These are phyloP conservation scores for Arctia plantaginis DNA, from an alignment of 2,888 invertebrate species.

Conservation along the genomic window DNA sequence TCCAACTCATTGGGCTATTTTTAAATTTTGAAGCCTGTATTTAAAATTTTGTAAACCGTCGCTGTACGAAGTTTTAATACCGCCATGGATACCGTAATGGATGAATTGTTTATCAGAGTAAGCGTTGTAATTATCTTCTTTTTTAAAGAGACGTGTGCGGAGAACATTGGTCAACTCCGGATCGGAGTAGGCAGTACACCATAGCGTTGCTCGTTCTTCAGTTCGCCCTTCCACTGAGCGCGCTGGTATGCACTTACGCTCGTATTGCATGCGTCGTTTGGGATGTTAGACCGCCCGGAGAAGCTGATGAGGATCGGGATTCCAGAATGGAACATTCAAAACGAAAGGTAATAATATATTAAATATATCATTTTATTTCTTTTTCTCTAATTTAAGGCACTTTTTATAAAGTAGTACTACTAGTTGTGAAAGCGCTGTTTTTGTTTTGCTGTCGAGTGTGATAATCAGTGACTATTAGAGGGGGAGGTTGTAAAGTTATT, in stretches of 20 bases:
- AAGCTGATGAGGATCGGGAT: slow-evolving; percentile 94
- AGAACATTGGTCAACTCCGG: slow-evolving; percentile 89
- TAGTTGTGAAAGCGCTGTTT: neutral
- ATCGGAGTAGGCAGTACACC: slow-evolving; percentile 91
- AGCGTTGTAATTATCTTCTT: neutral
- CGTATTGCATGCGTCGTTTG: slow-evolving; percentile 95
- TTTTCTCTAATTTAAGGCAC: neutral
- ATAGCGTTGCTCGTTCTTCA: slow-evolving; percentile 92
- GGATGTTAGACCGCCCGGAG: slow-evolving; percentile 94
- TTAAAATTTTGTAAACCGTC: too few species aligned
- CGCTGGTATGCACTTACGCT: slow-evolving; percentile 93
- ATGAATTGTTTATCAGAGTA: too few species aligned
- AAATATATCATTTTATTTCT: neutral
- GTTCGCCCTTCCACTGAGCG: slow-evolving; percentile 92
- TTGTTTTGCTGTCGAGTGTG: too few species aligned
- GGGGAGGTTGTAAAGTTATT: neutral
- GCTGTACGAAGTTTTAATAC: too few species aligned
- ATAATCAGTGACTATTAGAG: neutral
- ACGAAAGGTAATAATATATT: slow-evolving; percentile 91
- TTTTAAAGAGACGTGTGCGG: slow-evolving; percentile 89
- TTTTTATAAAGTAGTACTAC: neutral
- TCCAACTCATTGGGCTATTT: too few species aligned
- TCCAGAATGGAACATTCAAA: slow-evolving; percentile 94
- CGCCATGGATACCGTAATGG: too few species aligned
- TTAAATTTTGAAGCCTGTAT: too few species aligned